A percentile compares a stretch with the other conserved stretches of the same genome.
Evolutionary conservation across 2,113 vertebrate species (phyloP).

Genomic region (Cottus gobio): DNA sequence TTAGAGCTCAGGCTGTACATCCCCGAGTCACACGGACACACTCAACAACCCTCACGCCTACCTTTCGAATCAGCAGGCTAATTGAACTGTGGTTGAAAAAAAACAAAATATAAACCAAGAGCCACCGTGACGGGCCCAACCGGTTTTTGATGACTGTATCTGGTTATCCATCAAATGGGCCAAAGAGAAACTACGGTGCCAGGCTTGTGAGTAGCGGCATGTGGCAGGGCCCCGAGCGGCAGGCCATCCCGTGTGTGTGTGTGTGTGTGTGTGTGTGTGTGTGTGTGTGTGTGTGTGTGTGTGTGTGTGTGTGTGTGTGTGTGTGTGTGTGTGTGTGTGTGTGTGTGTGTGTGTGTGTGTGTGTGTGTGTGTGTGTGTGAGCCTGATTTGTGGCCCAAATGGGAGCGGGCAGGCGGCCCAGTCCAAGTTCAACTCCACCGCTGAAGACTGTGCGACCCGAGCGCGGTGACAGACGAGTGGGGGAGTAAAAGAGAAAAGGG

Average conservation of each 20-base stretch:
- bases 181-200: constrained; percentile 17
- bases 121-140: too few species aligned
- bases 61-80: not conserved
- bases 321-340: constrained; percentile 31
- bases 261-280: constrained; percentile 3
- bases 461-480: constrained; percentile 48
- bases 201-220: constrained; percentile 55
- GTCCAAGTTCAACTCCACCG: constrained; percentile 45
- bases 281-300: not conserved
- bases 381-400: constrained; percentile 67
- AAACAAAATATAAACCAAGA: not conserved
- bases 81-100: not conserved
- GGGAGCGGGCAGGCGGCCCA: constrained; percentile 43
- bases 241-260: constrained; percentile 48
- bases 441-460: constrained; percentile 36
- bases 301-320: constrained; percentile 29
- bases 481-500: not conserved
- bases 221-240: constrained; percentile 57
- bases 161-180: constrained; percentile 24
- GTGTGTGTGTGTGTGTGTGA: constrained; percentile 9
- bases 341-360: constrained; percentile 35
- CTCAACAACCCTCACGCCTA: constrained; percentile 11
- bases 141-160: constrained; percentile 13
- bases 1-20: constrained; percentile 49
- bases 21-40: constrained; percentile 32